phyloP scores from a whole-genome alignment of 2,113 vertebrate species.

The Tachysurus fulvidraco region DNA sequence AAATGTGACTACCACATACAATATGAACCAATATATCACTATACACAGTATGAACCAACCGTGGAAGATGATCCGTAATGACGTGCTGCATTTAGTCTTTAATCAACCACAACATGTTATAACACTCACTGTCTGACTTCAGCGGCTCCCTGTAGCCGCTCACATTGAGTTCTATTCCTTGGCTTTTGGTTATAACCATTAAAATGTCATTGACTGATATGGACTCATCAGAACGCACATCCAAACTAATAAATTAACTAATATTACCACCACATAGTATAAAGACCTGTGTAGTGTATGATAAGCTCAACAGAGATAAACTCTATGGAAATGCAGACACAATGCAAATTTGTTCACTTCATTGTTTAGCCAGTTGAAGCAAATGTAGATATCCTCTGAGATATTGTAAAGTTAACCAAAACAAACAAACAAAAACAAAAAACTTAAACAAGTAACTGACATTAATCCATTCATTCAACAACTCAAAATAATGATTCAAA shows the following conservation, averaged over 20 bases:
- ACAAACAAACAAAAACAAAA: no score
- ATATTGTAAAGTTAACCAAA: background rate
- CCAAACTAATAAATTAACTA: background rate
- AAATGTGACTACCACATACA: background rate
- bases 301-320: background rate
- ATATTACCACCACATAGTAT: background rate
- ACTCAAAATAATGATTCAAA: background rate
- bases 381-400: background rate
- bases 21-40: background rate
- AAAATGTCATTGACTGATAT: background rate
- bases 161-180: background rate
- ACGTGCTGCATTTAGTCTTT: background rate
- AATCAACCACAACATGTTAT: background rate
- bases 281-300: background rate
- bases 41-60: background rate
- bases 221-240: background rate
- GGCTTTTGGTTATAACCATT: background rate
- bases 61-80: background rate
- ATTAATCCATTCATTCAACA: background rate
- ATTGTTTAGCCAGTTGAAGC: background rate
- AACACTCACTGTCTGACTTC: background rate
- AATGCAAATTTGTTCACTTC: background rate
- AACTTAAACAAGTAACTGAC: background rate
- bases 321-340: background rate
- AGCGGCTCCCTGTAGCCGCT: background rate